Conservation (phyloP, 2,113 vertebrate genomes). For the Seriola dumerili region DNA sequence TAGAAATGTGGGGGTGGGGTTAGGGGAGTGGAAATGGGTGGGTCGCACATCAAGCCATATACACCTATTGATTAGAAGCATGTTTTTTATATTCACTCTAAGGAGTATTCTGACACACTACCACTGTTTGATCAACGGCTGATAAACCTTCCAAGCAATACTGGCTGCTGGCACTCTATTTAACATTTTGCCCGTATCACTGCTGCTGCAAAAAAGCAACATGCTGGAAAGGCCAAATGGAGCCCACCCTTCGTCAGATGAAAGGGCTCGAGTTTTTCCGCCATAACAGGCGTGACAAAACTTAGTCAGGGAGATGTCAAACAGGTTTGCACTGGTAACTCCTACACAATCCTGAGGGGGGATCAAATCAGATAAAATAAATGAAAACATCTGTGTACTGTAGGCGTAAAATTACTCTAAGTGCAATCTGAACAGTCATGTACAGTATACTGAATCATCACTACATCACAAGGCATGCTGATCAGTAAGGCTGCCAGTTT, state of each 20-base stretch:
- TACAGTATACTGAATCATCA: not conserved
- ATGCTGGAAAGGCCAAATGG: not conserved
- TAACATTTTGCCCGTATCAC: not conserved
- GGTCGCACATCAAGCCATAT: not conserved
- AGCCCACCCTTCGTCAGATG: not conserved
- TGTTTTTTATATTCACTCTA: not conserved
- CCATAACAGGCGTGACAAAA: not conserved
- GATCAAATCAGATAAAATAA: not conserved
- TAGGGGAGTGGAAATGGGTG: not conserved
- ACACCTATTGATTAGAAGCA: not conserved
- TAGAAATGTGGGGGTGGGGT: not conserved
- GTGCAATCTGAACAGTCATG: not conserved
- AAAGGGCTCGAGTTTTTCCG: not conserved
- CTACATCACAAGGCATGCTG: not conserved
- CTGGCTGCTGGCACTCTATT: not conserved
- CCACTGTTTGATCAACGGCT: conserved; percentile 6
- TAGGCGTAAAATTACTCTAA: not conserved
- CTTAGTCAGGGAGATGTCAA: not conserved
- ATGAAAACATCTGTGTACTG: not conserved
- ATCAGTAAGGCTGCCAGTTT: not conserved
- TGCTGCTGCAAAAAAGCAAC: not conserved
- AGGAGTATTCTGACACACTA: not conserved
- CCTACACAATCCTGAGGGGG: not conserved
- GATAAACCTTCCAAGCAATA: conserved; percentile 16
- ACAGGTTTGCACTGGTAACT: not conserved